These are phyloP conservation scores for Poicephalus gulielmi DNA, from an alignment of 2,113 vertebrate species.

Conservation along the genomic window DNA sequence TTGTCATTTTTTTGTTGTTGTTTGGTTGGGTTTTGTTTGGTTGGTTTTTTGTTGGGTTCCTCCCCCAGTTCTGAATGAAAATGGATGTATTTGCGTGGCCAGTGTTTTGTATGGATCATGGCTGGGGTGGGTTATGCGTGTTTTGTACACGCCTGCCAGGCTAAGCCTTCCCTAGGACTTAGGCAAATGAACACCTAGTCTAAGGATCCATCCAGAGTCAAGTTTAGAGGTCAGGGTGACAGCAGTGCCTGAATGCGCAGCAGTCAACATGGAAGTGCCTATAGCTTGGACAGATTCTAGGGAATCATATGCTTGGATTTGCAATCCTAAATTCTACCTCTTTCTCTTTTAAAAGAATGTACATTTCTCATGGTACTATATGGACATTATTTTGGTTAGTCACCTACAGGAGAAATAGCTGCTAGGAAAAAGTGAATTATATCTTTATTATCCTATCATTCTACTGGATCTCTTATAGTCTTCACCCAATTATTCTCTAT, in stretches of 20 bases:
- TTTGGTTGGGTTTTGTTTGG: neutral
- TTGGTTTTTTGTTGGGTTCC: neutral
- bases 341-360: neutral
- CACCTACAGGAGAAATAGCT: neutral
- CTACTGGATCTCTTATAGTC: neutral
- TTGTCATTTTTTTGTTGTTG: neutral
- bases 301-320: neutral
- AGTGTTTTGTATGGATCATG: neutral
- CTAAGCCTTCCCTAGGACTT: neutral
- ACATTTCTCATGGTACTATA: neutral
- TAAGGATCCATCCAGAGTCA: neutral
- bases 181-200: neutral
- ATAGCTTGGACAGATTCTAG: neutral
- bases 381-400: neutral
- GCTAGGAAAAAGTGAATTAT: neutral
- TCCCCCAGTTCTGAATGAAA: neutral
- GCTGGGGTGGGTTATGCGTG: neutral
- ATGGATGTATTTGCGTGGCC: accelerated
- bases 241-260: neutral
- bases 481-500: neutral
- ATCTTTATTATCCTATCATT: neutral
- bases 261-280: neutral
- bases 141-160: neutral
- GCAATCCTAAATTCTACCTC: neutral
- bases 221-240: neutral